These are phyloP conservation scores for Tokudaia muenninki DNA, from an alignment of 2,797 vertebrate genomes.

Conservation along the genomic window DNA sequence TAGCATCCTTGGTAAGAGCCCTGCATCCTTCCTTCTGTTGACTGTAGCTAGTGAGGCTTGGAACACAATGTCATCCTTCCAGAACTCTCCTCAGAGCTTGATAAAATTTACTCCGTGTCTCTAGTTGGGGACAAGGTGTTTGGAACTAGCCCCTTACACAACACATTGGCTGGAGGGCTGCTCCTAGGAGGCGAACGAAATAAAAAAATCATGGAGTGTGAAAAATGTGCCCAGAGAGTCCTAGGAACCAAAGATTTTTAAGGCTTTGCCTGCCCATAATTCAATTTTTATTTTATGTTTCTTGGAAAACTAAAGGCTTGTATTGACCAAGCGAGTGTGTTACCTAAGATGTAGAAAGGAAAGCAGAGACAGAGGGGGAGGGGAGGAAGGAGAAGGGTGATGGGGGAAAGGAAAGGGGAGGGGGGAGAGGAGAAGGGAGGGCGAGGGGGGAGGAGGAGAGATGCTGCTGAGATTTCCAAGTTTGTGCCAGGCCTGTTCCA, in stretches of 20 bases:
- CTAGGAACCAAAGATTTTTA: conserved; percentile 73
- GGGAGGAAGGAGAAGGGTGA: neutral
- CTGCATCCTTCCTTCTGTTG: conserved; percentile 64
- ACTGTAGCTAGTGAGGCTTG: conserved; percentile 43
- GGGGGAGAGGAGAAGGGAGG: accelerated
- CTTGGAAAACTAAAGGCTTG: conserved; percentile 75
- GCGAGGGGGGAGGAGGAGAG: accelerated
- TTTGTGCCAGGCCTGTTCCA: conserved; percentile 19
- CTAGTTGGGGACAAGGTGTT: conserved; percentile 73
- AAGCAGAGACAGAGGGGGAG: neutral
- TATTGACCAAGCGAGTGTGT: conserved; percentile 60
- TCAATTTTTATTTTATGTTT: conserved; percentile 75
- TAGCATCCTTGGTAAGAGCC: conserved; percentile 61
- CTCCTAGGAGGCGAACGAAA: conserved; percentile 64
- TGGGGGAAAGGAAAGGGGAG: no score
- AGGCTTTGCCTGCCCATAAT: conserved; percentile 66
- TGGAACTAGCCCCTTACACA: conserved; percentile 77
- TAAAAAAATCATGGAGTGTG: conserved; percentile 65
- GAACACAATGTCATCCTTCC: conserved; percentile 75
- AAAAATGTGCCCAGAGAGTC: conserved; percentile 65
- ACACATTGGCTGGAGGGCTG: conserved; percentile 55
- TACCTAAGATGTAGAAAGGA: conserved; percentile 67
- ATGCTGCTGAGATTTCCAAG: conserved; percentile 39
- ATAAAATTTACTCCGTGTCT: conserved; percentile 74
- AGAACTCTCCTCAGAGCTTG: conserved; percentile 59